phyloP scores from a whole-genome alignment of 2,113 vertebrate species.

The Excalfactoria chinensis region DNA sequence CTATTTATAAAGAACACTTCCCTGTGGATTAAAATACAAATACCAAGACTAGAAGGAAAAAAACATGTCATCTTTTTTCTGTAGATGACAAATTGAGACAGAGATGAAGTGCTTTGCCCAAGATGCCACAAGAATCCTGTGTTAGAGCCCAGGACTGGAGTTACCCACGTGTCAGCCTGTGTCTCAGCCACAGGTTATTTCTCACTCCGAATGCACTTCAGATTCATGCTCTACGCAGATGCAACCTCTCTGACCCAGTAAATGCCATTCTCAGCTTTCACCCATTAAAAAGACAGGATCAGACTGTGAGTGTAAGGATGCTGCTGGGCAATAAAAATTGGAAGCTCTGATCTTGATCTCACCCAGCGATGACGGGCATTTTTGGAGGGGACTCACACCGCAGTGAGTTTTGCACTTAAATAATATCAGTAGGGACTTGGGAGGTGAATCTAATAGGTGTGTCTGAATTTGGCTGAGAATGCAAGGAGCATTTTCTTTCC shows the following conservation, averaged over 20 bases:
- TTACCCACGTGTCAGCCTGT: not conserved
- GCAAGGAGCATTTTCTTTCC: conserved; percentile 47
- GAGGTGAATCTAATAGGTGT: not conserved
- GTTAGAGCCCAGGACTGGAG: not conserved
- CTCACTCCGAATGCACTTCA: not conserved
- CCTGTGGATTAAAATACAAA: not conserved
- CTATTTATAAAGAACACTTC: not conserved
- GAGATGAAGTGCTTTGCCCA: not conserved
- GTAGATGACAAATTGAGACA: not conserved
- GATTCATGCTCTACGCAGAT: not conserved
- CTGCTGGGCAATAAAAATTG: not conserved
- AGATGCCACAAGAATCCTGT: not conserved
- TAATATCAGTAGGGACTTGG: not conserved
- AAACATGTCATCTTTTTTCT: not conserved
- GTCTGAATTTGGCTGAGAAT: conserved; percentile 1
- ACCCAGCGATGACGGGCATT: not conserved
- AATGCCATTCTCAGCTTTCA: not conserved
- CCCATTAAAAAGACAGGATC: not conserved
- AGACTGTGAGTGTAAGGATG: not conserved
- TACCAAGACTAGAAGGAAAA: not conserved
- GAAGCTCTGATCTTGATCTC: not conserved
- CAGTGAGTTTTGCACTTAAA: conserved; percentile 11
- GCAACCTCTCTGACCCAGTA: not conserved
- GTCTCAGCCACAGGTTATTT: not conserved
- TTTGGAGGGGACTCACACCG: not conserved